Base-by-base conservation (phyloP, 2,888 invertebrate genomes). In the Fabriciana adippe region DNA sequence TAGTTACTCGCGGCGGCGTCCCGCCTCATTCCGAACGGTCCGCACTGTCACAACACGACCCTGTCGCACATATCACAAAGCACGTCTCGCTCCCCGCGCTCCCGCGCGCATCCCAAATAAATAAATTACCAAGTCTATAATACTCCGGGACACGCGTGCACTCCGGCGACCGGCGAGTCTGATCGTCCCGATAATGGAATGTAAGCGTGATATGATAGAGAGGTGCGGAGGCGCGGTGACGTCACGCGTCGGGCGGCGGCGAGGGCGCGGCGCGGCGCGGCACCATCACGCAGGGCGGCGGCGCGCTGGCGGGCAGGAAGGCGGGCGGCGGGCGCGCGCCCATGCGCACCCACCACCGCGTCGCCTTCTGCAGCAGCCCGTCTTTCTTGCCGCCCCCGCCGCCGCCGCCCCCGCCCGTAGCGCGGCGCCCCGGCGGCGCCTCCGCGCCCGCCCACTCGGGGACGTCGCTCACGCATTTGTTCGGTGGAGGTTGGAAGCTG, bases 401-500 rank as follows among this genome's bases (percentile, higher is more conserved):
- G 56, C 70, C 74, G n/a, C 73, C 71, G 73, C 79, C 73, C 74
- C 70, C 76, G 67, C 75, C 73, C 76, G 72, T 74, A 26, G 78
- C 76, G 75, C 81, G 72, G 71, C 79, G 69, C 72, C 74, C 73
- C 76, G 75, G 76, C 73, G 76, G 79, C 70, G 75, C 81, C 75
- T 78, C 81, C 71, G 79, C 82, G 75, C 84, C 88, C 78, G 92
- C 91, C 92, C 92, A 93, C 84, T 94, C 94, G 79, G 94, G 94
- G 86, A 94, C 94, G 92, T 94, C 94, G 91, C 94, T 93, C 85
- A 94, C 94, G 86, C 94, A 94, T 87, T 94, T 94, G 90, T 94
- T 94, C 81, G 94, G 94, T 78, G 94, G 94, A 79, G 94, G 94
- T 87, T 94, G 94, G 75, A 94, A 94, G 80, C 94, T 94, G 86